Evolutionary conservation across 2,888 invertebrate genomes (phyloP).

Genomic region (Gibbula magus): DNA sequence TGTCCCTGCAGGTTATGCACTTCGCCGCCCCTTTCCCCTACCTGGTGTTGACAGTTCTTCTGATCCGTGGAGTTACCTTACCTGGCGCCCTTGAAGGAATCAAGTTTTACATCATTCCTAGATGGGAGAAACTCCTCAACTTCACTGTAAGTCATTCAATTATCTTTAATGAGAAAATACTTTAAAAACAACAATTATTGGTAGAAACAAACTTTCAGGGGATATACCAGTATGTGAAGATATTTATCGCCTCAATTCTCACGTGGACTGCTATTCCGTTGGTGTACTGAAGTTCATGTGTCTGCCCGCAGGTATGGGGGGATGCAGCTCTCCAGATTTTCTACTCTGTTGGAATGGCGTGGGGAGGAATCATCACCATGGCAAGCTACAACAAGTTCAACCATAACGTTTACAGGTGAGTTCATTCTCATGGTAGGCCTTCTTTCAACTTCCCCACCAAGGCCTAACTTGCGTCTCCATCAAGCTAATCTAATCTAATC

Average conservation of each 20-base stretch:
- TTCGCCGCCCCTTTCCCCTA: constrained; percentile 70
- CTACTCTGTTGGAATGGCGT: constrained; percentile 74
- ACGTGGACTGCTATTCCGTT: too few relatives aligned
- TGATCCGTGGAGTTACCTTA: constrained; percentile 64
- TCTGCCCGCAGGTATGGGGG: constrained; percentile 69
- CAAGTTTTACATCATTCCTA: constrained; percentile 67
- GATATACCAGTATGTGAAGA: too few relatives aligned
- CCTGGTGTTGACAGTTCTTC: constrained; percentile 60
- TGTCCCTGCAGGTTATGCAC: constrained; percentile 69
- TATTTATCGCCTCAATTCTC: too few relatives aligned
- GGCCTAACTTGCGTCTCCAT: too few relatives aligned
- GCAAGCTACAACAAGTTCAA: constrained; percentile 72
- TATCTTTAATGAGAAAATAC: not conserved
- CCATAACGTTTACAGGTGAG: constrained; percentile 72
- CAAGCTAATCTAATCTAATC: too few relatives aligned
- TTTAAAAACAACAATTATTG: not conserved
- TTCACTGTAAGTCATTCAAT: constrained; percentile 57
- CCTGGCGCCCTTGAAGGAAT: constrained; percentile 66
- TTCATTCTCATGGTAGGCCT: not conserved
- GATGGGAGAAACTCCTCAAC: constrained; percentile 63
- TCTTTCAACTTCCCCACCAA: too few relatives aligned
- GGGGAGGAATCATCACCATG: constrained; percentile 73
- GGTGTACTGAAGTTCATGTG: not conserved
- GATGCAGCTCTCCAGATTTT: constrained; percentile 74
- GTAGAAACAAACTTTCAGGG: too few relatives aligned